A percentile compares a stretch with the other conserved stretches of the same genome.
Conservation (phyloP, 2,113 vertebrate genomes). For the Tylochromis polylepis region DNA sequence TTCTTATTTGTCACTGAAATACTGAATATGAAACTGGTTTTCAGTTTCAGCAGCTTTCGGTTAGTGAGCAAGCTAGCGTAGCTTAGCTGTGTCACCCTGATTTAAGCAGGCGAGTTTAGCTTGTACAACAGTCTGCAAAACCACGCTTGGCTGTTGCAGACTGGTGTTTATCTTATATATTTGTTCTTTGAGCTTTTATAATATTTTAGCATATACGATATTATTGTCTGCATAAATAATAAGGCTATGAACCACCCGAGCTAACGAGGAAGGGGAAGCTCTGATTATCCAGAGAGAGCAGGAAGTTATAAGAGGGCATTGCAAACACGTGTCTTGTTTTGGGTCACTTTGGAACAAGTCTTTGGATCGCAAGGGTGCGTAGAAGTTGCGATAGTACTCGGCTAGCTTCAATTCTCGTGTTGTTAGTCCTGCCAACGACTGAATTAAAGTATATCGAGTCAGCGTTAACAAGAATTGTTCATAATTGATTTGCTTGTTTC, state of each 20-base stretch:
- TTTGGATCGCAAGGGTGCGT: background rate
- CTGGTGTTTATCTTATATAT: background rate
- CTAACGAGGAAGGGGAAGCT: background rate
- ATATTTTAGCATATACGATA: background rate
- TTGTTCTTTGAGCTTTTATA: background rate
- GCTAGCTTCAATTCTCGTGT: background rate
- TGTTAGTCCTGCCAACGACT: background rate
- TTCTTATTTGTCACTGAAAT: background rate
- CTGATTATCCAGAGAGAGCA: background rate
- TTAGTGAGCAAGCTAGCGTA: background rate
- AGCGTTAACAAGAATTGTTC: background rate
- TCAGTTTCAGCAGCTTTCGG: background rate
- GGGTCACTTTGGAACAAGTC: constrained; percentile 49
- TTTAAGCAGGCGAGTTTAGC: background rate
- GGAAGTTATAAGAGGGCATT: constrained; percentile 49
- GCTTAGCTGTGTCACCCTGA: constrained; percentile 38
- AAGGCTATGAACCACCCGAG: background rate
- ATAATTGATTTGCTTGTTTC: background rate
- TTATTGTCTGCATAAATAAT: background rate
- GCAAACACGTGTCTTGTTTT: constrained; percentile 68
- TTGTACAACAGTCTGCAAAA: background rate
- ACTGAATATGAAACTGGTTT: background rate
- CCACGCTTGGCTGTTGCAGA: background rate
- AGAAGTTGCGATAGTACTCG: background rate
- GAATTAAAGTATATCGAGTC: background rate